Evolutionary conservation across 1,140 invertebrate genomes (phyloP), one percentile per base, ranked within the genome.

Genomic region (Spodoptera litura): DNA sequence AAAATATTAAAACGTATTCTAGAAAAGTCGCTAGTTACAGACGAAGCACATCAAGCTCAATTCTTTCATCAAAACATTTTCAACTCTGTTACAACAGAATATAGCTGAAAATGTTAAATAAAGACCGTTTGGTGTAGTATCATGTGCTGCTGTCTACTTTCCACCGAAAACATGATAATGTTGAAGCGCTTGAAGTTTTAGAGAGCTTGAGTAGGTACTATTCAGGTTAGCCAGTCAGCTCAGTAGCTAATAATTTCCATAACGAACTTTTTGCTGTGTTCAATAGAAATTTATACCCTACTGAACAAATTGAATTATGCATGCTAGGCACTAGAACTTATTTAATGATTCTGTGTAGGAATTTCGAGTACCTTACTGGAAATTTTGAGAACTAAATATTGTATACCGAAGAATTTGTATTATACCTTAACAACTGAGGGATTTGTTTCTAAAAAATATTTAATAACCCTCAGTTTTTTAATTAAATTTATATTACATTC

Each of bases 251-350:
- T 62, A 38, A 44, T 62, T 62, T 62, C n/a, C 61, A 62, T 62
- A 62, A 38, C 61, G n/a, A 62, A 62, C 61, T 62, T 62, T 62
- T 62, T 44, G 61, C 35, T 62, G 35, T 62, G 61, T 44, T 38
- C 35, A 38, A 61, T 61, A 62, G 61, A 44, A 62, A 62, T 62
- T 62, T 62, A 62, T 44, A 44, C 13, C 6, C 5, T 0, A 9
- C 56, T 15, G 31, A 62, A 38, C 61, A 62, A 62, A 44, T 62
- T 62, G 61, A 62, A 62, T 62, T 62, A 62, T 62, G 35, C 13
- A 62, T 62, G 6, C 13, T 61, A 61, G 31, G 31, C 11, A 61
- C 35, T 44, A 38, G n/a, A 38, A 62, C 61, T 62, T 44, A 62
- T 62, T 38, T 62, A 38, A 62, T 62, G 61, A 62, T 38, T 44